Base-by-base conservation (phyloP, 2,113 vertebrate species). In the Etia nguti region DNA sequence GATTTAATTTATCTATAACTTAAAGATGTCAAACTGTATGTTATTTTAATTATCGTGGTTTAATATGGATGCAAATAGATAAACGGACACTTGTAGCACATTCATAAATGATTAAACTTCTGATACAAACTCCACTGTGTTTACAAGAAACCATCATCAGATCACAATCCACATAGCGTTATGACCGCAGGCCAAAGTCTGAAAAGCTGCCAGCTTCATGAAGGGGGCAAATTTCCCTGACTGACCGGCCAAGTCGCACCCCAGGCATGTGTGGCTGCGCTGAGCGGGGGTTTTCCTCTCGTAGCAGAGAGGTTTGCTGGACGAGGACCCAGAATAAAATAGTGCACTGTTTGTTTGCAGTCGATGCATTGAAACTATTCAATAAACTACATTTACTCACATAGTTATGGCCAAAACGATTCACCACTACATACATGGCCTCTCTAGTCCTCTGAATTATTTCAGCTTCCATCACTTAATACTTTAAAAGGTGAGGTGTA, bases 381-480 rank as follows among this genome's bases (percentile, higher is more conserved):
- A 48, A 16, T 16, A 48, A 48, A 7, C 15, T 7, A 46, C 43
- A 73, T 73, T 73, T 73, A 46, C 22, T 26, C 13, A 6, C 8
- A 46, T 73, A 73, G 26, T 46, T 73, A 9, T 73, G 38, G 36
- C 41, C 41, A 75, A 75, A 46, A 73, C 55, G 6, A 36, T 59
- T 46, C 31, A 43, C 20, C 0, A 0, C 18, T 24, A 20, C 7
- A 20, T 36, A 1, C 6, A 22, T 60, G 54, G 41, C 31, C 79
- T 55, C 50, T 73, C 2, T 52, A 57, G 11, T 36, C 15, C 10
- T 75, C 52, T 52, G 52, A 24, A 60, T 41, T 56, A 20, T 38
- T 56, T 7, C 8, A 57, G 46, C 57, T 81, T 52, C 77, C 12
- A 68, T 82, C 57, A 0, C 1, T 34, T 48, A n/a, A 31, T 13